Base-by-base conservation (phyloP, 2,797 vertebrate genomes). In the Cirrhinus mrigala region DNA sequence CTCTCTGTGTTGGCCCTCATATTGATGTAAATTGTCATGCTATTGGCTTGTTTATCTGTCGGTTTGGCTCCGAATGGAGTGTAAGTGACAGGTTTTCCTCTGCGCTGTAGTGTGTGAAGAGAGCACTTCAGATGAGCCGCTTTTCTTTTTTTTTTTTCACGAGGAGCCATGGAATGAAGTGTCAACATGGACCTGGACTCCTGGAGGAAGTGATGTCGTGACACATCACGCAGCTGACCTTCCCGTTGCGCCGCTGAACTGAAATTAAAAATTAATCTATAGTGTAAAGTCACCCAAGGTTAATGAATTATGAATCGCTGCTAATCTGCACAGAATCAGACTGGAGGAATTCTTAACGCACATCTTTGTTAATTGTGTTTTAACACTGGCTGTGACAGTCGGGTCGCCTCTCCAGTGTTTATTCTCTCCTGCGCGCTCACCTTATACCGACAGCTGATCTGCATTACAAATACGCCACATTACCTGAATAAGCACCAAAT, bases 241-340 rank as follows among this genome's bases (percentile, higher is more conserved):
- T 66, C 66, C 66, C 48, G 62, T 73, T 46, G 80, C 54, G 16
- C 66, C 50, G 50, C 70, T 86, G 86, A 80, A 82, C 68, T 64
- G 70, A 83, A 86, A 89, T 87, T 62, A 87, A 89, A 87, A 89
- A 88, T 88, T 79, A 86, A 89, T 87, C 86, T 82, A 54, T 80
- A 76, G 81, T 81, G 76, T 82, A 86, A 89, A 83, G 81, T 85
- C 81, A 85, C 83, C 87, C 86, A 79, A 87, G 87, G 89, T 90
- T 88, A 89, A 89, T 84, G 58, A 85, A 87, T 88, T 88, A 86
- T 88, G 81, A 87, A 87, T 82, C 54, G 52, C 86, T 64, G 64
- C 84, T 86, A 86, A 91, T 91, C 88, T 87, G 84, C 80, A 85
- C 84, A 44, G 71, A 79, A 88, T 90, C 82, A 85, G 70, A 87